These are phyloP conservation scores for Heliconius hewitsoni DNA, from an alignment of 1,140 invertebrate genomes.

Conservation along the genomic window DNA sequence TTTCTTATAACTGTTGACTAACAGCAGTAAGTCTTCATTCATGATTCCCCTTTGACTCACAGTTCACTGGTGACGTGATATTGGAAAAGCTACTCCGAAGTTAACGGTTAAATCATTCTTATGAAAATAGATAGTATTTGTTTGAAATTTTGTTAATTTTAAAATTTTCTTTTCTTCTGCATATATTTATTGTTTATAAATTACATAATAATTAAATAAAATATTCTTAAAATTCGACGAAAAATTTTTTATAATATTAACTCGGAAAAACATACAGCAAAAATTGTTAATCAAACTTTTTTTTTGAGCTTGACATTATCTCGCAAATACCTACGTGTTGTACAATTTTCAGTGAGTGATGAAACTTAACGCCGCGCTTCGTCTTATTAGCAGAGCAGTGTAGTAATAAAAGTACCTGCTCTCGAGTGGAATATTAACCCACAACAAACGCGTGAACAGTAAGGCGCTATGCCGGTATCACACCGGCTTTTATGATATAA, in stretches of 20 bases:
- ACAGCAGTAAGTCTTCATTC: slow-evolving; percentile 44
- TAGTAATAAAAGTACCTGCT: neutral
- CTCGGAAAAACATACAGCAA: no score
- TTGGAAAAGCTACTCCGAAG: slow-evolving; percentile 34
- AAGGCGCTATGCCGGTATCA: neutral
- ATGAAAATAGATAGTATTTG: slow-evolving; percentile 33
- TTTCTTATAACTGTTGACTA: slow-evolving; percentile 40
- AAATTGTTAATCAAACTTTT: no score
- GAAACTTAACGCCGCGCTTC: no score
- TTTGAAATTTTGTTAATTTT: slow-evolving; percentile 7
- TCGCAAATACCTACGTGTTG: no score
- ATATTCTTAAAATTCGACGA: no score
- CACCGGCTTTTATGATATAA: no score
- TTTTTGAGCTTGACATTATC: no score
- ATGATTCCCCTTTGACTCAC: slow-evolving; percentile 30
- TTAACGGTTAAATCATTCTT: slow-evolving; percentile 31
- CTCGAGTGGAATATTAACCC: neutral
- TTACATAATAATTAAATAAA: no score
- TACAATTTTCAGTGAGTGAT: no score
- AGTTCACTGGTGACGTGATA: slow-evolving; percentile 30
- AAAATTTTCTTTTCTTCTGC: neutral
- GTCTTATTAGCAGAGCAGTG: no score
- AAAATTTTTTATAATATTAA: no score
- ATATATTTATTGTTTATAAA: no score
- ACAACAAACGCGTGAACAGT: neutral